Base-by-base conservation (phyloP, 1,140 invertebrate genomes). In the Ephestia elutella region DNA sequence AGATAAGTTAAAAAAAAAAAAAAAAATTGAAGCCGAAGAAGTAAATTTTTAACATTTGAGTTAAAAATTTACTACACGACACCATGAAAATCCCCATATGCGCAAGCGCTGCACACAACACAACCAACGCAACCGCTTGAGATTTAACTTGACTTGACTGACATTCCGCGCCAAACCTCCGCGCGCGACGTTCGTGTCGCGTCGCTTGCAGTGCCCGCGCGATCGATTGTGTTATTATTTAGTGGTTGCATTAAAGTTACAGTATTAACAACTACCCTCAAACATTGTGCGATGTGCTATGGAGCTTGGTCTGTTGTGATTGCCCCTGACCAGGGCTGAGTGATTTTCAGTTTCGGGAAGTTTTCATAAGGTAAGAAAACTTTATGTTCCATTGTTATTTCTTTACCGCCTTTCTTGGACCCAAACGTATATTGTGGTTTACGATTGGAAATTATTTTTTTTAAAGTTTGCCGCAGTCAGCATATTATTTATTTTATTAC, bases 121-220 rank as follows among this genome's bases (percentile, higher is more conserved):
- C n/a, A n/a, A n/a, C 62, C 60, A 60, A 57, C 60, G 60, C 53
- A 21, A 8, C 30, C 51, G 59, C 30, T 49, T 59, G 57, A 59
- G 20, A 11, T 50, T 25, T 50, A 11, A 50, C 8, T 17, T 10
- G 3, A 28, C 25, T 5, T 5, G 30, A 1, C 9, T 8, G 5
- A 18, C 74, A 84, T 68, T 82, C 70, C 78, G 84, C 80, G 84
- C 74, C 71, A 65, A 81, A 73, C 74, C 82, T 82, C 78, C 74
- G 74, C 74, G 71, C 78, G 80, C 76, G 82, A 82, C 73, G 57
- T 18, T 44, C 58, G 79, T 82, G 84, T 83, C 80, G 84, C 79
- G 80, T 15, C 78, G 80, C 71, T 75, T 50, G 73, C 55, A 75
- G 76, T 71, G 66, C 58, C 71, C 73, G 75, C 78, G 78, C 73